Evolutionary conservation across 2,888 invertebrate genomes (phyloP), one percentile per base, ranked within the genome.

Genomic region (Himalopsyche tibetana): DNA sequence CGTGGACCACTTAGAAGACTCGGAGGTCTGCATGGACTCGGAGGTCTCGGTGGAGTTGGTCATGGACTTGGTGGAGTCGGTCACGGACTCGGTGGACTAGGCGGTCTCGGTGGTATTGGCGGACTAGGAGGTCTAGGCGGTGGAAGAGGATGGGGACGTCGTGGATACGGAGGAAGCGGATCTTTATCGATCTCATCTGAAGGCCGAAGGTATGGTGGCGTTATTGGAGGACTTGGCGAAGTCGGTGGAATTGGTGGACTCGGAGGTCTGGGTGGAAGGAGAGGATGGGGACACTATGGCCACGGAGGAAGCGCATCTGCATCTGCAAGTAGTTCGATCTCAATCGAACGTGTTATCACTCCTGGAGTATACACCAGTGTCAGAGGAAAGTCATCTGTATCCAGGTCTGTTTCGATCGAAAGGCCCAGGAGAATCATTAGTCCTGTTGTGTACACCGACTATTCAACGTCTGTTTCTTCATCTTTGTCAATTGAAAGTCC

Each of bases 111-210:
- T 15, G 84, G n/a, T n/a, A n/a, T n/a, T n/a, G n/a, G n/a, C n/a
- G n/a, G 45, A 19, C 36, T 38, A 5, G 83, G 83, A 0, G 63
- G 55, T 84, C 28, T 82, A 51, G 56, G 82, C 3, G 45, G 55
- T 82, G 51, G 86, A 84, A 86, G 40, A 56, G 74, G 85, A 36
- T 36, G 42, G 15, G 80, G 85, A 79, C 36, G 51, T 69, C 36
- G 81, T 63, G 85, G 85, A 85, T 36, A 55, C 12, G 79, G 69
- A n/a, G 69, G 42, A 42, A 42, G 42, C 69, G 74, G 74, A 85
- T 36, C 40, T 56, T 63, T 82, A 9, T 51, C 45, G 4, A 51
- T 51, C 45, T 51, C 45, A 51, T 51, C 45, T 11, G 45, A 56
- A 63, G 82, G 82, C 81, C 9, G 55, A 42, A 82, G 81, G 40